Evolutionary conservation across 2,888 invertebrate species (phyloP), one percentile per base, ranked within the genome.

Genomic region (Elegia similella): DNA sequence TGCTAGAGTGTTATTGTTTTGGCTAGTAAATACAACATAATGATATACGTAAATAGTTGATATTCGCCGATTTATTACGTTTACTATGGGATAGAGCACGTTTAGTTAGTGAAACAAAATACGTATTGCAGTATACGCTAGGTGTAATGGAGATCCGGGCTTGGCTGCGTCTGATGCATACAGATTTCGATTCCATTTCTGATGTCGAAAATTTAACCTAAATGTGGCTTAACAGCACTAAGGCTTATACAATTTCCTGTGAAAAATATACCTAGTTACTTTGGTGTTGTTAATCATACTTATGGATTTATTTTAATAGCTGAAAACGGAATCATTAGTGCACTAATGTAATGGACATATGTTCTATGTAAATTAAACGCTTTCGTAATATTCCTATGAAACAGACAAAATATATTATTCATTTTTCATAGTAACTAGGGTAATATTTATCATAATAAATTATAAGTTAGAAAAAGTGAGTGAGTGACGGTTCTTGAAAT

Each of bases 121-220:
- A 88, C 88, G 87, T 88, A 89, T 85, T 55, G 75, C 82, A 80
- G 90, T 91, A 90, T 91, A 91, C 90, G 90, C 83, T 90, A 91
- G 90, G 69, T 86, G 78, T 89, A 88, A 86, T 82, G 68, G 67
- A 67, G 70, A 66, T 69, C 72, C 76, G 72, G 72, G 64, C 68
- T 72, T 70, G 75, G 70, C 75, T 70, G 70, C 67, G 61, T 67
- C 50, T 50, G 32, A 34, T 34, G 34, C 34, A 34, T 17, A 8
- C 30, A 46, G n/a, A 32, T 38, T 55, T 47, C 13, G 23, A 42
- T 38, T 16, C 50, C 50, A 50, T 12, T 34, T 50, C 50, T 50
- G 50, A 50, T 50, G 34, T 50, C 10, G 2, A 50, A 46, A 46
- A 23, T 23, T 3, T n/a, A 5, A 8, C 10, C 5, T 13, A 6